Evolutionary conservation across 2,113 vertebrate species (phyloP).

Genomic region (Phodopus roborovskii): DNA sequence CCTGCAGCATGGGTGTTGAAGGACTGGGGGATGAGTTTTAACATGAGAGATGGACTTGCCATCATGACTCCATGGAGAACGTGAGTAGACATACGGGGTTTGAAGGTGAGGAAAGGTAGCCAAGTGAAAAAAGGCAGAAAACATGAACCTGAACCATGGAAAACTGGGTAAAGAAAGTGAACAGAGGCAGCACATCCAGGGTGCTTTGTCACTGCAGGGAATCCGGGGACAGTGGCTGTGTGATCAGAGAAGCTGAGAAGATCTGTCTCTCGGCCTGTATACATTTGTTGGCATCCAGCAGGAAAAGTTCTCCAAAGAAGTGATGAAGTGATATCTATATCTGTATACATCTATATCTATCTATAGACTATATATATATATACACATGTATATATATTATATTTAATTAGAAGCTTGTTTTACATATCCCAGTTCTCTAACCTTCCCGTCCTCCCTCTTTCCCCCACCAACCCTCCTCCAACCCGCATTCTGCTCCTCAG

Average conservation of each 20-base stretch:
- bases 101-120: background rate
- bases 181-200: background rate
- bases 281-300: background rate
- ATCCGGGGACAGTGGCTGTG: background rate
- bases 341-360: no score
- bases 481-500: no score
- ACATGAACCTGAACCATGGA: background rate
- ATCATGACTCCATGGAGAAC: background rate
- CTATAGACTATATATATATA: no score
- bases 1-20: background rate
- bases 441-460: no score
- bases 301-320: slow-evolving; percentile 14
- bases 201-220: background rate
- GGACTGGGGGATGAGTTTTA: background rate
- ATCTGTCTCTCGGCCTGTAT: background rate
- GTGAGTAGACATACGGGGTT: background rate
- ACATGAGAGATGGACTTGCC: background rate
- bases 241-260: background rate
- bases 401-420: no score
- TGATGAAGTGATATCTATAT: no score
- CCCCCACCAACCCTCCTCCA: no score
- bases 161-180: background rate
- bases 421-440: no score
- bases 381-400: no score
- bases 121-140: background rate